Evolutionary conservation across 2,113 vertebrate species (phyloP).

Genomic region (Toxotes jaculatrix): DNA sequence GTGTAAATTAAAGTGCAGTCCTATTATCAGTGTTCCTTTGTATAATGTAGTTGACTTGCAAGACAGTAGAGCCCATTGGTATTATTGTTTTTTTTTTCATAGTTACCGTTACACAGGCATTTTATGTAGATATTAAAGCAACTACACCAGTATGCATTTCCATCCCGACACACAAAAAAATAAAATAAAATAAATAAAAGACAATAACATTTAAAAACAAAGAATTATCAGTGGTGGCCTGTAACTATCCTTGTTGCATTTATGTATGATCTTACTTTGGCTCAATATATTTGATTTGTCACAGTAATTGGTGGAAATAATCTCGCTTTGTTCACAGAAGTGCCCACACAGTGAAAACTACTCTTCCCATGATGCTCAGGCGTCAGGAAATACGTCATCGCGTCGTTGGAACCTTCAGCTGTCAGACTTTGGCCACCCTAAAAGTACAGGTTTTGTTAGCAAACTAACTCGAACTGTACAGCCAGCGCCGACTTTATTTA

Average conservation of each 20-base stretch:
- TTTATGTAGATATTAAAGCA: conserved; percentile 26
- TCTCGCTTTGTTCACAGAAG: neutral
- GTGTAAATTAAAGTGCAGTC: conserved; percentile 36
- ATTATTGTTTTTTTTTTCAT: neutral
- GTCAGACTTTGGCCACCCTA: conserved; percentile 87
- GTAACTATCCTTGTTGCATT: neutral
- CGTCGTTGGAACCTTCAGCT: conserved; percentile 89
- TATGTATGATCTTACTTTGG: neutral
- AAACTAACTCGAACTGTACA: conserved; percentile 72
- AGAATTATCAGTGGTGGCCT: neutral
- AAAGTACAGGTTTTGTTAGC: conserved; percentile 80
- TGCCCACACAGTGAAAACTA: conserved; percentile 69
- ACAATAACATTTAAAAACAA: neutral
- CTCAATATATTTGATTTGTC: neutral
- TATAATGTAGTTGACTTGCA: conserved; percentile 22
- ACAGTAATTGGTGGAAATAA: neutral
- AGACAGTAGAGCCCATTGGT: neutral
- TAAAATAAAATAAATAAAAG: conserved; percentile 31
- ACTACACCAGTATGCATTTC: conserved; percentile 24
- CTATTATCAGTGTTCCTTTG: conserved; percentile 34
- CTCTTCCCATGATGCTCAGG: conserved; percentile 83
- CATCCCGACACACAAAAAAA: conserved; percentile 26
- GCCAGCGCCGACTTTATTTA: conserved; percentile 78
- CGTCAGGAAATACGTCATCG: conserved; percentile 86
- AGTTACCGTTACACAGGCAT: conserved; percentile 17